Evolutionary conservation across 2,888 invertebrate genomes (phyloP).

Genomic region (Acanthosoma haemorrhoidale): DNA sequence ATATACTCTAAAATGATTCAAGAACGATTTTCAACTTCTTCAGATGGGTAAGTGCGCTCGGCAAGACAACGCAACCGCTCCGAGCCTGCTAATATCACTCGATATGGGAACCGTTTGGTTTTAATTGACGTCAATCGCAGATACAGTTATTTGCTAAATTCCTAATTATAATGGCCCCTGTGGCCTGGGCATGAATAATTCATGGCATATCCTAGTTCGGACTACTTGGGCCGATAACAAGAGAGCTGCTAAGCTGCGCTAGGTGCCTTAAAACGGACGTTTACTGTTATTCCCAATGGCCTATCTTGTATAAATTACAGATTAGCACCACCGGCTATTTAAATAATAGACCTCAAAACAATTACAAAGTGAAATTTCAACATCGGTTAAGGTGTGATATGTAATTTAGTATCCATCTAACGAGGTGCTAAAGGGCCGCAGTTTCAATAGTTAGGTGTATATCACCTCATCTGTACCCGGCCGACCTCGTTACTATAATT

Average conservation of each 20-base stretch:
- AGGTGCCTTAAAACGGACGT: not conserved
- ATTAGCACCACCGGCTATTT: not conserved
- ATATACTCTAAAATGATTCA: too few species aligned
- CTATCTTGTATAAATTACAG: not conserved
- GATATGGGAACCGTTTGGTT: not conserved
- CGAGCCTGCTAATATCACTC: too few species aligned
- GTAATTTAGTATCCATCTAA: not conserved
- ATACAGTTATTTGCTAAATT: slow-evolving; percentile 12
- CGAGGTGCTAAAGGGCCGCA: not conserved
- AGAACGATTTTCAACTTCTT: too few species aligned
- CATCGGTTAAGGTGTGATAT: not conserved
- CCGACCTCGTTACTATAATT: not conserved
- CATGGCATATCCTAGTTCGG: not conserved
- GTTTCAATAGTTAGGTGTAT: not conserved
- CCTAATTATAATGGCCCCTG: not conserved
- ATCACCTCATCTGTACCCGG: not conserved
- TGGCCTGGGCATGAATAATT: not conserved
- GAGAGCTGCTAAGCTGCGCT: not conserved
- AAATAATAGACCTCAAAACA: slow-evolving; percentile 7
- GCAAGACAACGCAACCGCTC: too few species aligned
- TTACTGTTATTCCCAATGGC: not conserved
- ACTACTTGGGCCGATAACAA: not conserved
- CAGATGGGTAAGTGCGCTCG: too few species aligned
- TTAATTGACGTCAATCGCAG: not conserved
- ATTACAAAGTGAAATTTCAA: too few species aligned